A percentile compares a stretch with the other conserved stretches of the same genome.
These are phyloP conservation scores for Nothocercus nigrocapillus DNA, from an alignment of 2,113 vertebrate genomes.

Conservation along the genomic window DNA sequence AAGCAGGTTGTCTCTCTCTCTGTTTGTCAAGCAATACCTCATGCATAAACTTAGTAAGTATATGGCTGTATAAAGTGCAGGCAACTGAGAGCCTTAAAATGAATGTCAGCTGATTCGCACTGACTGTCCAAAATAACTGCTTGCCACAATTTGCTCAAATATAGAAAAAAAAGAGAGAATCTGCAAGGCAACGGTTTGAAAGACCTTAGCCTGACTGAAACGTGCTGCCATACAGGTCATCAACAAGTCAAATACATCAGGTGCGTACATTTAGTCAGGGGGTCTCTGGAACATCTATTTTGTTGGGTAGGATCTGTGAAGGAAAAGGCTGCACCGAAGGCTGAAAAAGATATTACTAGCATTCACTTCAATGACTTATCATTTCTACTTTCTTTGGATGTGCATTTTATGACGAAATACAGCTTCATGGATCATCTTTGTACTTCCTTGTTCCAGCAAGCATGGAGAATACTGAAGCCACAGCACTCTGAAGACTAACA, in stretches of 20 bases:
- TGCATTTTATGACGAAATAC: background rate
- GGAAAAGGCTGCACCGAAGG: no score
- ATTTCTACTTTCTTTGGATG: background rate
- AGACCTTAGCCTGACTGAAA: background rate
- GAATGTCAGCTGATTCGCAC: background rate
- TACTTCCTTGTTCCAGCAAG: background rate
- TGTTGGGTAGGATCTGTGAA: no score
- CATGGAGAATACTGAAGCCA: background rate
- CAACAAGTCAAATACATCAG: background rate
- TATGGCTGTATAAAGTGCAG: background rate
- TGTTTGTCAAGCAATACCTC: background rate
- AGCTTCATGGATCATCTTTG: background rate
- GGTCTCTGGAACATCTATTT: background rate
- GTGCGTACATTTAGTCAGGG: background rate
- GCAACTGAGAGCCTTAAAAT: background rate
- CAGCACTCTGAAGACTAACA: background rate
- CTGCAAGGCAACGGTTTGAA: background rate
- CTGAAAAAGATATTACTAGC: no score
- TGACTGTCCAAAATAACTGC: background rate
- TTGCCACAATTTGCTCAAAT: background rate
- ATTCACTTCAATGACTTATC: no score
- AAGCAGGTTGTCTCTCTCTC: background rate
- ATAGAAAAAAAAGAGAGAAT: background rate
- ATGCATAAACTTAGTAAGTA: background rate
- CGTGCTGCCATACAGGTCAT: background rate